These are phyloP conservation scores for Conus canariensis DNA, from an alignment of 2,888 invertebrate genomes.

Conservation along the genomic window DNA sequence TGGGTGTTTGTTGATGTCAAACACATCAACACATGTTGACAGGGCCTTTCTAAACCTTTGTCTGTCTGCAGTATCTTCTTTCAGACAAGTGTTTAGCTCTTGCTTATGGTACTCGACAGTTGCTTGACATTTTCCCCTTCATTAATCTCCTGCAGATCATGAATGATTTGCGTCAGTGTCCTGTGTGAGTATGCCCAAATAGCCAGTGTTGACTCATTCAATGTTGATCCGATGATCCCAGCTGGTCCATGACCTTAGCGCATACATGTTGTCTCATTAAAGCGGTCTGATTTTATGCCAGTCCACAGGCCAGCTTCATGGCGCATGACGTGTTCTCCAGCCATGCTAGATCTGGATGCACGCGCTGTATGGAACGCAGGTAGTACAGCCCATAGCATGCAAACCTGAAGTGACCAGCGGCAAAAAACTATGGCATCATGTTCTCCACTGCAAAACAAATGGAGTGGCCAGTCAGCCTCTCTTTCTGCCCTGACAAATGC, in stretches of 20 bases:
- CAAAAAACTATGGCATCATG: conserved; percentile 61
- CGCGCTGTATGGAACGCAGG: conserved; percentile 51
- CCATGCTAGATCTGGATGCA: conserved; percentile 36
- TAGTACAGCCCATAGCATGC: conserved; percentile 58
- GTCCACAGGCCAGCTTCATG: conserved; percentile 59
- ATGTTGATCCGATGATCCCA: conserved; percentile 37
- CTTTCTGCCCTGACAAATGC: conserved; percentile 23
- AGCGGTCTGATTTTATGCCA: conserved; percentile 61
- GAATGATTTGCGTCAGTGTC: too few species aligned
- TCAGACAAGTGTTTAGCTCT: too few species aligned
- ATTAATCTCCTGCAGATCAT: too few species aligned
- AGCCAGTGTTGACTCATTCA: too few species aligned
- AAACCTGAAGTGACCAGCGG: conserved; percentile 57
- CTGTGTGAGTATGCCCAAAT: too few species aligned
- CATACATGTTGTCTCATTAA: conserved; percentile 63
- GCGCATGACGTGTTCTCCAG: conserved; percentile 59
- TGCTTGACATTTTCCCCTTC: too few species aligned
- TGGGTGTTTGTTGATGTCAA: too few species aligned
- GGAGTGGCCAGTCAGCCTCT: conserved; percentile 34
- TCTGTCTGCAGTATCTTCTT: too few species aligned
- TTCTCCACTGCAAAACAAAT: conserved; percentile 44
- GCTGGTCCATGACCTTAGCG: conserved; percentile 59
- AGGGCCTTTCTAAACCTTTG: too few species aligned
- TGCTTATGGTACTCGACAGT: too few species aligned
- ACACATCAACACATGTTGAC: too few species aligned